These are phyloP conservation scores for Liasis olivaceus DNA, from an alignment of 2,797 vertebrate genomes.

Conservation along the genomic window DNA sequence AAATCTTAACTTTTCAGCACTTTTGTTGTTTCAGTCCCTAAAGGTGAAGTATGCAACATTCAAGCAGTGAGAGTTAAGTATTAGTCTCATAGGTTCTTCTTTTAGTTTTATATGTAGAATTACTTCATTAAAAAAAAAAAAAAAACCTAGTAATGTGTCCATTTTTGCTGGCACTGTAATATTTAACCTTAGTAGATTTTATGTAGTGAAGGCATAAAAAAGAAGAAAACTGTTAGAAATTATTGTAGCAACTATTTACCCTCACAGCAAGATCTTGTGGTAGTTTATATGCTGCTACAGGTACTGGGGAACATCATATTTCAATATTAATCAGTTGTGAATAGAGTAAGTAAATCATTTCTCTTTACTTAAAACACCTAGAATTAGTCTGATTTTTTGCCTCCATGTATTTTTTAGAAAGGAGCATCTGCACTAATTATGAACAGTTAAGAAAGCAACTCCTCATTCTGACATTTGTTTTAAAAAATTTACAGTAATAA, in stretches of 20 bases:
- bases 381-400: not conserved
- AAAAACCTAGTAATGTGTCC: not conserved
- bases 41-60: slow-evolving; percentile 10
- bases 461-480: not conserved
- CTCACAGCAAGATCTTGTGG: not conserved
- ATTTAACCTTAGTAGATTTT: not conserved
- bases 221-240: not conserved
- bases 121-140: not conserved
- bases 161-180: not conserved
- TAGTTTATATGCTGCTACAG: not conserved
- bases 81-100: not conserved
- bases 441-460: not conserved
- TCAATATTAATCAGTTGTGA: not conserved
- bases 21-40: slow-evolving; percentile 1
- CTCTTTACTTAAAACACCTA: not conserved
- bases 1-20: slow-evolving; percentile 4
- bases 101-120: not conserved
- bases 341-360: not conserved
- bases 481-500: slow-evolving; percentile 6
- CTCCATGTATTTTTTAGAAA: not conserved
- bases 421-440: not conserved
- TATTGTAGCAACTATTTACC: not conserved
- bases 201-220: not conserved
- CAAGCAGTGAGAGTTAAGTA: not conserved
- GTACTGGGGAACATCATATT: not conserved